A percentile compares a stretch with the other conserved stretches of the same genome.
These are phyloP conservation scores for Ischnus inquisitorius DNA, from an alignment of 2,888 invertebrate species.

Conservation along the genomic window DNA sequence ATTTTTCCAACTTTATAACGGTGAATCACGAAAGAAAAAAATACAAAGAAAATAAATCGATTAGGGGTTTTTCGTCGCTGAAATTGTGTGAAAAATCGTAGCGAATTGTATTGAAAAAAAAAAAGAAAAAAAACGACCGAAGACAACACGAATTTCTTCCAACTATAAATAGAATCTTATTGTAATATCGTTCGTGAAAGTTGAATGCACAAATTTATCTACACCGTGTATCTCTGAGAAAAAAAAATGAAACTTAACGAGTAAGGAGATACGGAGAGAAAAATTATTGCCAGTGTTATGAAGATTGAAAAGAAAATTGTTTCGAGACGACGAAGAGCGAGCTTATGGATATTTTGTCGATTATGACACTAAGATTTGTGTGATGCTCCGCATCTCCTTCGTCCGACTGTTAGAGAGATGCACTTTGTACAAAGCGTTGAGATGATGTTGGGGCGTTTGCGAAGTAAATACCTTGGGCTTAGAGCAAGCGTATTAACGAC, in stretches of 20 bases:
- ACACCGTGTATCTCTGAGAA: constrained; percentile 55
- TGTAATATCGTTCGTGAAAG: constrained; percentile 57
- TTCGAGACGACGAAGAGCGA: neutral
- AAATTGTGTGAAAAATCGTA: constrained; percentile 35
- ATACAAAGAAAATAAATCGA: constrained; percentile 29
- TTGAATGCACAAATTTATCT: constrained; percentile 64
- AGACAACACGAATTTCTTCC: constrained; percentile 57
- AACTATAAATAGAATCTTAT: constrained; percentile 56
- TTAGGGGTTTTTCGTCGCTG: constrained; percentile 58
- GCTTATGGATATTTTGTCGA: neutral
- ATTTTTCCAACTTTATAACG: constrained; percentile 83
- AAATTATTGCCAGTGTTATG: constrained; percentile 11
- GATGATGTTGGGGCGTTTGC: constrained; percentile 7
- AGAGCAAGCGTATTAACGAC: constrained; percentile 16
- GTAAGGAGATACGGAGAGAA: neutral
- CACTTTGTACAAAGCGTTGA: constrained; percentile 51
- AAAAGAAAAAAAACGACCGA: constrained; percentile 27
- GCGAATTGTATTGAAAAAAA: constrained; percentile 37
- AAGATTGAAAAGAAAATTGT: neutral
- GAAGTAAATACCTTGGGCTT: neutral
- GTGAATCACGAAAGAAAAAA: constrained; percentile 45
- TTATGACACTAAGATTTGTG: neutral
- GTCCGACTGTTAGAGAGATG: constrained; percentile 51
- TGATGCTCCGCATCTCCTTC: constrained; percentile 11
- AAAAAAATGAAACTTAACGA: constrained; percentile 15